phyloP scores from a whole-genome alignment of 2,797 vertebrate species.

The Lepidocolaptes lacrymiger region DNA sequence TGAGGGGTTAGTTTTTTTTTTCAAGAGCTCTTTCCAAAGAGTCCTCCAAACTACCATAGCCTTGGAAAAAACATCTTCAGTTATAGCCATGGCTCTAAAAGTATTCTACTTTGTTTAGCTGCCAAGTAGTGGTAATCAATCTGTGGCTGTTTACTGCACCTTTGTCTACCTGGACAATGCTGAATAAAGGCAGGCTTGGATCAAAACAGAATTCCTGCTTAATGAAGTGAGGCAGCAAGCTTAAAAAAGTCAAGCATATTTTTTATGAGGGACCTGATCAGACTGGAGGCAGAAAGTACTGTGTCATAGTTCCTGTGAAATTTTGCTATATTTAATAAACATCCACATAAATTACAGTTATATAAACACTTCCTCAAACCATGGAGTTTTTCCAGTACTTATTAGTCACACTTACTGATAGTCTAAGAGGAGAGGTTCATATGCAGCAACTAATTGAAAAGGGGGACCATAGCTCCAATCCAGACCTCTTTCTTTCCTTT shows the following conservation, averaged over 20 bases:
- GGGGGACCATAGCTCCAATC: background rate
- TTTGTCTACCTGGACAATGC: background rate
- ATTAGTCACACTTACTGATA: background rate
- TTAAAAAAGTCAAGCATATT: background rate
- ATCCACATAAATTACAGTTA: slow-evolving; percentile 38
- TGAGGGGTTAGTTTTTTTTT: background rate
- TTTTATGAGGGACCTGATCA: background rate
- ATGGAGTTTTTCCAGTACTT: slow-evolving; percentile 13
- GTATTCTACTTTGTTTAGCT: background rate
- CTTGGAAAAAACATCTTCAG: background rate
- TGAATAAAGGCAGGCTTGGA: background rate
- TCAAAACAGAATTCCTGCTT: background rate
- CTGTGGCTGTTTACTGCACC: background rate
- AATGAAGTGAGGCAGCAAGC: background rate
- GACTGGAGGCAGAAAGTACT: slow-evolving; percentile 31
- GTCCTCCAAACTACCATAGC: background rate
- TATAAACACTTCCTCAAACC: slow-evolving; percentile 16
- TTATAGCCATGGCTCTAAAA: background rate
- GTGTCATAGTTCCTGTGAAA: slow-evolving; percentile 26
- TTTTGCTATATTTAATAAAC: slow-evolving; percentile 41
- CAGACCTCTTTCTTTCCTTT: background rate
- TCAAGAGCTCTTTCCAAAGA: background rate
- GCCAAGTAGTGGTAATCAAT: background rate
- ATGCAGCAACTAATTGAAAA: background rate
- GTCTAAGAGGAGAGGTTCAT: background rate